A percentile compares a stretch with the other conserved stretches of the same genome.
These are phyloP conservation scores for Anoplopoma fimbria DNA, from an alignment of 2,113 vertebrate genomes.

Conservation along the genomic window DNA sequence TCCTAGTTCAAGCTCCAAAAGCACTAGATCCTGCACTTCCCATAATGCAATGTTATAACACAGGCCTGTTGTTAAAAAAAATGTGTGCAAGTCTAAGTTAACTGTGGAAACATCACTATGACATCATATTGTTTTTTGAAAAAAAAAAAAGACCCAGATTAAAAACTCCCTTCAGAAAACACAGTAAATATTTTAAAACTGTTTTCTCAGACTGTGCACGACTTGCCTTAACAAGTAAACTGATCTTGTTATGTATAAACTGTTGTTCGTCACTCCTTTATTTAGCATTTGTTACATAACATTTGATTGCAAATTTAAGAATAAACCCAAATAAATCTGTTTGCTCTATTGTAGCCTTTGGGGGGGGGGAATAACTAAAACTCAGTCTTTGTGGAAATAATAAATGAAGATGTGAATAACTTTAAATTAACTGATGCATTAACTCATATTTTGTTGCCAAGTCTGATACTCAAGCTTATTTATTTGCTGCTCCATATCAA, in stretches of 20 bases:
- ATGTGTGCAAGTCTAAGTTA: not conserved
- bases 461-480: not conserved
- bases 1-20: not conserved
- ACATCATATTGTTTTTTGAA: not conserved
- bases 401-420: not conserved
- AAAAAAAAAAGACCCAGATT: not conserved
- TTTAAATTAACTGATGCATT: not conserved
- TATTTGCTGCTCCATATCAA: constrained; percentile 15
- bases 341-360: not conserved
- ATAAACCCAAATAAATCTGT: not conserved
- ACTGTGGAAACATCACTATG: not conserved
- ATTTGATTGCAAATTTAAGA: not conserved
- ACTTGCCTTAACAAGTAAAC: not conserved
- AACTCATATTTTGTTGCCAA: not conserved
- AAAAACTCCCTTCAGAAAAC: not conserved
- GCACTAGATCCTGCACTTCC: not conserved
- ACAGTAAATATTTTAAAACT: not conserved
- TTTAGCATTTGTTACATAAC: not conserved
- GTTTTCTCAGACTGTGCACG: not conserved
- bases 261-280: not conserved
- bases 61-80: not conserved
- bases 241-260: not conserved
- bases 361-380: not conserved
- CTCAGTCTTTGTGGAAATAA: not conserved
- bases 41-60: not conserved